Evolutionary conservation across 2,888 invertebrate species (phyloP).

Genomic region (Heteromyza rotundicornis): DNA sequence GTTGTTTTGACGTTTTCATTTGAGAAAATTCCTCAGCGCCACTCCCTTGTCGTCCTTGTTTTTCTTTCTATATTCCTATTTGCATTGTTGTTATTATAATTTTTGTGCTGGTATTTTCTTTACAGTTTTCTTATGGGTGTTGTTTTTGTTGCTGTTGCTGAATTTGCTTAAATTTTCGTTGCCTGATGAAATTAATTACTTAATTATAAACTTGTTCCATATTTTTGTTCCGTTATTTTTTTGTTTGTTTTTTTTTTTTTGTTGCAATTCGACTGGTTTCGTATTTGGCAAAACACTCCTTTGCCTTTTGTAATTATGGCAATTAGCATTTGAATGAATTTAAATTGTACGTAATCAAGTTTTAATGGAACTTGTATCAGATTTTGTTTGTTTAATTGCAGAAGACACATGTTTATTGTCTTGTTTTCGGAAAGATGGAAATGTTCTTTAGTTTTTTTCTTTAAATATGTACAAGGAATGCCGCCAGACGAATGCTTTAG

Average conservation of each 20-base stretch:
- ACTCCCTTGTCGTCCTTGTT: background rate
- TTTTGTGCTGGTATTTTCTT: too few species aligned
- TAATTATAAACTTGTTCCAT: constrained; percentile 13
- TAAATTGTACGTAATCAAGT: constrained; percentile 10
- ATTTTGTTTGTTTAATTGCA: background rate
- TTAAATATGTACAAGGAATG: too few species aligned
- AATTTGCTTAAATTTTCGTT: too few species aligned
- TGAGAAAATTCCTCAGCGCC: background rate
- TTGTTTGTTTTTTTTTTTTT: too few species aligned
- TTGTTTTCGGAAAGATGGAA: background rate
- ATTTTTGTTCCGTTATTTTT: background rate
- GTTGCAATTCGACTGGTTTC: background rate
- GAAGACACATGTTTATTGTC: constrained; percentile 2
- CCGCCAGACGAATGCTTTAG: too few species aligned
- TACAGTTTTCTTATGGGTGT: too few species aligned
- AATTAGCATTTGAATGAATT: constrained; percentile 16
- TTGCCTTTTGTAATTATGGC: constrained; percentile 9
- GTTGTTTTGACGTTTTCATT: background rate
- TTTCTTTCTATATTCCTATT: background rate
- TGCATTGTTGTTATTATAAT: too few species aligned
- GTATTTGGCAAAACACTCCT: constrained; percentile 10
- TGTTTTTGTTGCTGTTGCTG: too few species aligned
- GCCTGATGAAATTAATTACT: constrained; percentile 14
- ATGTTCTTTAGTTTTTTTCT: too few species aligned
- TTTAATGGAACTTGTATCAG: background rate